A percentile compares a stretch with the other conserved stretches of the same genome.
Conservation (phyloP, 2,113 vertebrate species). For the Motacilla alba region DNA sequence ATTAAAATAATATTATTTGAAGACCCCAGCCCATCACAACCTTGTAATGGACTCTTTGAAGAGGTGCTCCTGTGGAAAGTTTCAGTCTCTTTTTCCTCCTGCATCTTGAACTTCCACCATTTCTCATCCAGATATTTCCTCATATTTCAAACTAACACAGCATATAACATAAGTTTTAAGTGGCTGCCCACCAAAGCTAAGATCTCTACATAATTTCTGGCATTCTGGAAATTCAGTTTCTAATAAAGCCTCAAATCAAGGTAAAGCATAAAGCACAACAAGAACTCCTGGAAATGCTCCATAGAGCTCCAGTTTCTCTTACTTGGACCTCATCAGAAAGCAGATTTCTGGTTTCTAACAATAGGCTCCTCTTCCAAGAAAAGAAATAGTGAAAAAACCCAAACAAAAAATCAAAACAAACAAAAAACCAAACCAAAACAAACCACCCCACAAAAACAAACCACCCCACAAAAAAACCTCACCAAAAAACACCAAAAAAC, state of each 20-base stretch:
- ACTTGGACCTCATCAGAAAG: background rate
- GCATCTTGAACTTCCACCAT: background rate
- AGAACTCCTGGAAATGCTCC: background rate
- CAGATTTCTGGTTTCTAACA: background rate
- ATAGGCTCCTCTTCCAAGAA: background rate
- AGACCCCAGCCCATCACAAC: background rate
- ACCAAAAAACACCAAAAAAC: too few species aligned
- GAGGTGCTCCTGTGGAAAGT: background rate
- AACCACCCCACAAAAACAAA: too few species aligned
- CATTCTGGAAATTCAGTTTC: background rate
- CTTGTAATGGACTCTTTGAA: background rate
- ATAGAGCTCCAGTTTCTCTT: background rate
- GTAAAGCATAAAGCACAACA: background rate
- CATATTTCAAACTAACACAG: background rate
- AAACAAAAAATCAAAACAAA: background rate
- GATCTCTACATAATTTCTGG: background rate
- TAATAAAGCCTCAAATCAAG: background rate
- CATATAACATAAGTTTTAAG: background rate
- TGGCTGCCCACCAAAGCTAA: background rate
- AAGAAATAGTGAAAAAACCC: rapidly evolving
- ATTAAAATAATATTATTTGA: background rate
- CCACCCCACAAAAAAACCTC: background rate
- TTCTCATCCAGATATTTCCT: background rate
- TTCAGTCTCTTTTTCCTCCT: background rate
- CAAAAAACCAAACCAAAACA: background rate